These are phyloP conservation scores for Thalassarche chlororhynchos DNA, from an alignment of 2,113 vertebrate species.

Conservation along the genomic window DNA sequence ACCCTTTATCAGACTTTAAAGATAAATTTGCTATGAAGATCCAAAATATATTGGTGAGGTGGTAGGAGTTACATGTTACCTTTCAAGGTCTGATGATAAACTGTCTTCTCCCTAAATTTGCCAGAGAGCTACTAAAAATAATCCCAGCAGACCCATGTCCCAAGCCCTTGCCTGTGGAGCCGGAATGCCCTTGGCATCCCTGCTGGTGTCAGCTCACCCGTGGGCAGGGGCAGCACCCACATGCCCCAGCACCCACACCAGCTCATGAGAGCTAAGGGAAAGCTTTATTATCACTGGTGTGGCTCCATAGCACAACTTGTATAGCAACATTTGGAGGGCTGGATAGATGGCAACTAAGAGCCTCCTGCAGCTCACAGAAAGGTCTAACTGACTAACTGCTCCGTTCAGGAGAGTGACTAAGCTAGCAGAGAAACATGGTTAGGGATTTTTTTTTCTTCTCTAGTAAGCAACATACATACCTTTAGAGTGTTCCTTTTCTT, in stretches of 20 bases:
- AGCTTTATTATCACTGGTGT: neutral
- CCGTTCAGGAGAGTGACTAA: neutral
- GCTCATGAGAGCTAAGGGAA: neutral
- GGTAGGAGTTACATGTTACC: neutral
- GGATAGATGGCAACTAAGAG: neutral
- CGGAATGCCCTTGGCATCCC: neutral
- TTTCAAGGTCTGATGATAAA: neutral
- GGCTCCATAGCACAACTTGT: neutral
- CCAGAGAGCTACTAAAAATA: neutral
- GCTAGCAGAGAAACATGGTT: neutral
- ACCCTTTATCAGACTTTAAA: neutral
- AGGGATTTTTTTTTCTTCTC: neutral
- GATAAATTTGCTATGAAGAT: neutral
- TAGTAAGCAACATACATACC: neutral
- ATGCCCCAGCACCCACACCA: accelerated
- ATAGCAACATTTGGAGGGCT: neutral
- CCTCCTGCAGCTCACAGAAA: neutral
- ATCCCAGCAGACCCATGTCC: neutral
- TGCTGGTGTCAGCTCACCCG: neutral
- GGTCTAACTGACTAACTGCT: neutral
- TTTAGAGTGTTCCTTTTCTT: neutral
- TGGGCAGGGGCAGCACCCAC: neutral
- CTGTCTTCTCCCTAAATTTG: neutral
- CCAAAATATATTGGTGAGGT: neutral
- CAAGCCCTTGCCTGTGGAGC: neutral